phyloP scores from a whole-genome alignment of 2,113 vertebrate genomes.

The Lepidiolamprologus cunningtoni region DNA sequence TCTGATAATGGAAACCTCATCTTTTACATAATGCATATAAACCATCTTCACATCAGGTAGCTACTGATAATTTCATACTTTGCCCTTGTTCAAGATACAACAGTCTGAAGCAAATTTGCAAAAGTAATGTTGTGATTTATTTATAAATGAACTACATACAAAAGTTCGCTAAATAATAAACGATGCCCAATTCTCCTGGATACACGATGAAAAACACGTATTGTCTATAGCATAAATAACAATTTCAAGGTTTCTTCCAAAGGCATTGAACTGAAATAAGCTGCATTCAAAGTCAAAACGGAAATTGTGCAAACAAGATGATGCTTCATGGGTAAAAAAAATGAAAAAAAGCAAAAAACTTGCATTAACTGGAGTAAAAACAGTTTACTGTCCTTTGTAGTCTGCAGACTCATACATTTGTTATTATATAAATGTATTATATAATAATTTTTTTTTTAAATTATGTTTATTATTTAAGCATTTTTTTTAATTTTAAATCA shows the following conservation, averaged over 20 bases:
- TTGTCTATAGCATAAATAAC: neutral
- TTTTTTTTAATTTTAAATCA: fast-evolving
- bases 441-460: fast-evolving
- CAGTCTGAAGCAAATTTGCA: neutral
- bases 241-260: neutral
- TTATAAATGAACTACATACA: neutral
- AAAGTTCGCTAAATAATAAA: neutral
- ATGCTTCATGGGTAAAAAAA: neutral
- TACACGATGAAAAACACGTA: no score
- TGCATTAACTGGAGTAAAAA: neutral
- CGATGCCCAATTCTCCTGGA: neutral
- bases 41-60: neutral
- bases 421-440: neutral
- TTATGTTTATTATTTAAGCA: neutral
- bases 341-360: neutral
- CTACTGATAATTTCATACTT: neutral
- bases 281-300: neutral
- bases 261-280: neutral
- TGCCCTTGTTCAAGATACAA: neutral
- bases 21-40: neutral
- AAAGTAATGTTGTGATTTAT: neutral
- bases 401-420: neutral
- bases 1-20: neutral
- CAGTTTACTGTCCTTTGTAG: neutral
- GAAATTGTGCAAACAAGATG: neutral